Base-by-base conservation (phyloP, 2,113 vertebrate species). In the Cinclus cinclus region DNA sequence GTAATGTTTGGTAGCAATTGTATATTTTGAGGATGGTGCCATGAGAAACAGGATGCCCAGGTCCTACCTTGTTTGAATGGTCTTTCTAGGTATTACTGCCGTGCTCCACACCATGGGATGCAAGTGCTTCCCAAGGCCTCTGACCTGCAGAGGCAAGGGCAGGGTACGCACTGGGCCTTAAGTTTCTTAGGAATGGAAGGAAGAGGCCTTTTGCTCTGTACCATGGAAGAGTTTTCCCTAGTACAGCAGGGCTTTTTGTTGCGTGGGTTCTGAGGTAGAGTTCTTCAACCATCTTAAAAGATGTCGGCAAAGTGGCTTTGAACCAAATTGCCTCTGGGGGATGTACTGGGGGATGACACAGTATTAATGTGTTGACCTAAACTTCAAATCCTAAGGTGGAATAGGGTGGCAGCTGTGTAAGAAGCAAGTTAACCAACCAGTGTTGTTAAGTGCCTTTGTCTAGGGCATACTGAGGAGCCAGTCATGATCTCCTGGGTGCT, bases 31-130 rank as follows among this genome's bases (percentile, higher is more conserved):
- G 35, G 81, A 91, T 85, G 42, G 30, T 94, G 75, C 81, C 46
- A 9, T 93, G 90, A 96, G 90, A 90, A 96, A 71, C 75, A 83
- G 89, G 58, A 80, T 95, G 89, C 50, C 70, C 74, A 44, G 42
- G 50, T 93, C 50, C 55, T 92, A 23, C 42, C 52, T 69, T 88
- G 50, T 91, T 83, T 88, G 85, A 88, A 70, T 2, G 8, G 2
- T 35, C 67, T 79, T 62, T 92, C 78, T 47, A 53, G 35, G 39
- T 62, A 85, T 92, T 76, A 65, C 50, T 90, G 67, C 63, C 50
- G 23, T 59, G 63, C 70, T 85, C 67, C 56, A 20, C 58, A 37
- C 52, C 22, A 6, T 44, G 83, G 89, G 42, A 78, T 84, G 41
- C 24, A 47, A 76, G n/a, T 55, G 44, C 49, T 82, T 87, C n/a